Evolutionary conservation across 1,140 invertebrate genomes (phyloP).

Genomic region (Zaprionus lachaisei): DNA sequence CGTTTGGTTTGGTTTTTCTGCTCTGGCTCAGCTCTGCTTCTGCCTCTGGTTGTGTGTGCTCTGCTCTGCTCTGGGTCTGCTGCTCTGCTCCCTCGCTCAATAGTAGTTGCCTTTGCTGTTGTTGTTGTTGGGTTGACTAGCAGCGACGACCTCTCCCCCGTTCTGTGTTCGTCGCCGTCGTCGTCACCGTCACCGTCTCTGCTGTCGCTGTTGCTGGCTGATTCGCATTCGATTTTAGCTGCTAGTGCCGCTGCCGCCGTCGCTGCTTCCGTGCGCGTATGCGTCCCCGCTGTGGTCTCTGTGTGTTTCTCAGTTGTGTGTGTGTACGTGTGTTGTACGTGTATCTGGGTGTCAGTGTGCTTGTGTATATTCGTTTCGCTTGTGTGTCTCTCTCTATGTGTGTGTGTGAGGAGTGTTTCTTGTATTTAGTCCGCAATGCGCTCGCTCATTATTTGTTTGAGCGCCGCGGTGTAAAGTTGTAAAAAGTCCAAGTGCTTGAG

Average conservation of each 20-base stretch:
- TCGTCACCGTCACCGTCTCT: slow-evolving; percentile 27
- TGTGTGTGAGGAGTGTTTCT: slow-evolving; percentile 78
- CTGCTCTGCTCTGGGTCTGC: slow-evolving; percentile 21
- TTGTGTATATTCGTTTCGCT: slow-evolving; percentile 10
- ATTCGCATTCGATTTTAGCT: slow-evolving; percentile 81
- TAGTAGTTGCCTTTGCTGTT: slow-evolving; percentile 50
- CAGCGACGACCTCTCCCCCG: slow-evolving; percentile 58
- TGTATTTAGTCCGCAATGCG: slow-evolving; percentile 81
- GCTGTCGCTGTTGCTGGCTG: slow-evolving; percentile 48
- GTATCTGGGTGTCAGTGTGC: slow-evolving; percentile 47
- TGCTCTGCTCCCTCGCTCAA: slow-evolving; percentile 62
- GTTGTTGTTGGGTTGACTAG: slow-evolving; percentile 45
- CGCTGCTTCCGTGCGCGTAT: slow-evolving; percentile 55
- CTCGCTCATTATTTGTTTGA: slow-evolving; percentile 85
- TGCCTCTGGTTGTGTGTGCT: slow-evolving; percentile 28
- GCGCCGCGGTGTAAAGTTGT: slow-evolving; percentile 84
- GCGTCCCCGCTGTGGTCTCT: slow-evolving; percentile 58
- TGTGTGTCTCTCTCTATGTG: slow-evolving; percentile 11
- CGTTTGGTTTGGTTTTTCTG: slow-evolving; percentile 67
- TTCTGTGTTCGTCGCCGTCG: slow-evolving; percentile 46
- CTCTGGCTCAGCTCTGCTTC: slow-evolving; percentile 40
- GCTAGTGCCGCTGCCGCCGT: slow-evolving; percentile 54
- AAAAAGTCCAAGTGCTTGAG: slow-evolving; percentile 79
- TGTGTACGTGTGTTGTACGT: slow-evolving; percentile 19
- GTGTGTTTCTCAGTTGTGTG: slow-evolving; percentile 32